phyloP scores from a whole-genome alignment of 2,888 invertebrate species.

The Nymphalis c-album region DNA sequence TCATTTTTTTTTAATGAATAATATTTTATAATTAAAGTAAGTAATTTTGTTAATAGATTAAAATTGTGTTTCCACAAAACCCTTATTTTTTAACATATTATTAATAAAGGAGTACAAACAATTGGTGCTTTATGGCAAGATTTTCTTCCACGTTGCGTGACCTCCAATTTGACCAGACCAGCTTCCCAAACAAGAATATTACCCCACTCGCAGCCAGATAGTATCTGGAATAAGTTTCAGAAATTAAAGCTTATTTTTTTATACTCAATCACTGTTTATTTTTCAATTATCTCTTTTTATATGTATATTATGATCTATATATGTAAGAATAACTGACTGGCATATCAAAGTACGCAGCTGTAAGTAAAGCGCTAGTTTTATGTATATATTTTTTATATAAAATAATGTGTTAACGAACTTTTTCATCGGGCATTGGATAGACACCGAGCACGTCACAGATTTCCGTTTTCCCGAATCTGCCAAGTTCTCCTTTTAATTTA shows the following conservation, averaged over 20 bases:
- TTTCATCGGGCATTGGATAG: conserved; percentile 93
- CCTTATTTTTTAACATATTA: background rate
- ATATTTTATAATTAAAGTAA: too few relatives aligned
- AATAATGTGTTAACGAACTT: conserved; percentile 72
- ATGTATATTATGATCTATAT: too few relatives aligned
- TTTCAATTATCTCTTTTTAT: too few relatives aligned
- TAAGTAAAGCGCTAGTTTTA: too few relatives aligned
- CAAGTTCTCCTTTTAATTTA: conserved; percentile 93
- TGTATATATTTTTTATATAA: background rate
- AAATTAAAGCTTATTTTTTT: background rate
- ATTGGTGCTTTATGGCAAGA: conserved; percentile 89
- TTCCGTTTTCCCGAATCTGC: conserved; percentile 95
- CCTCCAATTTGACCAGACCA: conserved; percentile 92
- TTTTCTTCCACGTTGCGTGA: conserved; percentile 86
- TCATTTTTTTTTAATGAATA: too few relatives aligned
- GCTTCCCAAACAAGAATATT: conserved; percentile 96
- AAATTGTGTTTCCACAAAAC: background rate
- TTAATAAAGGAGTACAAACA: conserved; percentile 52
- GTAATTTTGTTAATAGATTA: too few relatives aligned
- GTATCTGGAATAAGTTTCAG: conserved; percentile 74
- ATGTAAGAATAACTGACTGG: too few relatives aligned
- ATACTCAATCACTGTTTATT: too few relatives aligned
- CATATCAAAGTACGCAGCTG: too few relatives aligned
- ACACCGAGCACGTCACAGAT: conserved; percentile 93
- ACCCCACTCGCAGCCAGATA: conserved; percentile 95